Evolutionary conservation across 1,140 invertebrate species (phyloP), one percentile per base, ranked within the genome.

Genomic region (Microplitis mediator): DNA sequence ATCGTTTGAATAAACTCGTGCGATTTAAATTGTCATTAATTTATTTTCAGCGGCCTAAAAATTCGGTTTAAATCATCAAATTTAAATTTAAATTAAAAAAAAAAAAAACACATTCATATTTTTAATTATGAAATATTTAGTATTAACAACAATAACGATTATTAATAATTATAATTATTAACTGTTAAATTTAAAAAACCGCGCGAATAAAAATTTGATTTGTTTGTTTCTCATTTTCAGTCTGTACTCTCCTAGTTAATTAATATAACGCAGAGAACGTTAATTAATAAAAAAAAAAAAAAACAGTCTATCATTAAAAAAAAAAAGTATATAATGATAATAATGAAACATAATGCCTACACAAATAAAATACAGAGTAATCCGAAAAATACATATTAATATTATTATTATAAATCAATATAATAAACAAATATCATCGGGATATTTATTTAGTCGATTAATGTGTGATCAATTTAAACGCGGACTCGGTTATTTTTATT

Each of bases 221-320:
- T 80, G 76, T 82, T 52, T 52, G 34, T 62, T 70, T 31, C 81
- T 78, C 39, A 39, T 39, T 82, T 74, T 87, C 85, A 87, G 84
- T 87, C 85, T 86, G 83, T 85, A 82, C 83, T 85, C 84, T 87
- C 84, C 80, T 81, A 80, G 82, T 82, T 80, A 82, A 79, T 79
- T 39, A 39, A 78, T 73, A 35, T 79, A 72, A 75, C 77, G 75
- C 79, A 72, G 74, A 56, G 77, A 77, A 74, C 75, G 62, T 62
- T 67, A 75, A 73, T 66, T 62, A 56, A 66, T 61, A 16, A 54
- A 23, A 23, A 23, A 23, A 23, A 23, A 23, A 23, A 23, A 23
- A 54, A 64, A 35, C 64, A 14, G 54, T 69, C 62, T 54, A 9
- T 39, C 45, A 3, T n/a, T 52, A 51, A 72, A 68, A 66, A 68